Evolutionary conservation across 2,888 invertebrate species (phyloP), one percentile per base, ranked within the genome.

Genomic region (Julus scandinavius): DNA sequence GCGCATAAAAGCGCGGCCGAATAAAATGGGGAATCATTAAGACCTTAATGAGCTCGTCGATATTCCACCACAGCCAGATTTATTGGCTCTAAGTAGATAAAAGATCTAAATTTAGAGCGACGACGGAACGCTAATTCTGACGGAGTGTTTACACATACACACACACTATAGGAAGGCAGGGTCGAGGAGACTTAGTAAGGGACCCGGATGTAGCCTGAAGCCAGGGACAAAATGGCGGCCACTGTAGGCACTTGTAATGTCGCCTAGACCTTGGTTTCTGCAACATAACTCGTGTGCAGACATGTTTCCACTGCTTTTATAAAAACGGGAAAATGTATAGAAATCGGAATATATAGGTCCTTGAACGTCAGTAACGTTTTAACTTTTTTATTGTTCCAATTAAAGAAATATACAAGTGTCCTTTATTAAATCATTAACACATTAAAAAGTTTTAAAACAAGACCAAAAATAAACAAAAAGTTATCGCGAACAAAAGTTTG

Each of bases 11-110:
- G 11, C 54, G 54, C 17, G 54, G 54, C 54, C 54, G 17, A 54
- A 54, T 54, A 54, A 54, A 54, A 54, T 54, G 54, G 54, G 54
- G 54, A 54, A 54, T 54, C 54, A 54, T 54, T 54, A 54, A 54
- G 54, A 54, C 54, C 54, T 54, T 54, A 54, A 54, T 17, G 54
- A 54, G 54, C 54, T 54, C 54, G 54, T 54, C 54, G 54, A 54
- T 54, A 54, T 54, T 54, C 54, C 54, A 54, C 54, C 54, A 17
- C 54, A 54, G 54, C 54, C 54, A 54, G 54, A 54, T 54, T 54
- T 54, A 54, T 54, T 54, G 54, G 54, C 54, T 1, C 54, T 15
- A 54, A 54, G 54, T 54, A 54, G 54, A 54, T 54, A 54, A 54
- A 54, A 54, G 54, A 54, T 54, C 54, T 54, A 54, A 54, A 54